phyloP scores from a whole-genome alignment of 2,797 vertebrate species.

The Sebastes steindachneri region DNA sequence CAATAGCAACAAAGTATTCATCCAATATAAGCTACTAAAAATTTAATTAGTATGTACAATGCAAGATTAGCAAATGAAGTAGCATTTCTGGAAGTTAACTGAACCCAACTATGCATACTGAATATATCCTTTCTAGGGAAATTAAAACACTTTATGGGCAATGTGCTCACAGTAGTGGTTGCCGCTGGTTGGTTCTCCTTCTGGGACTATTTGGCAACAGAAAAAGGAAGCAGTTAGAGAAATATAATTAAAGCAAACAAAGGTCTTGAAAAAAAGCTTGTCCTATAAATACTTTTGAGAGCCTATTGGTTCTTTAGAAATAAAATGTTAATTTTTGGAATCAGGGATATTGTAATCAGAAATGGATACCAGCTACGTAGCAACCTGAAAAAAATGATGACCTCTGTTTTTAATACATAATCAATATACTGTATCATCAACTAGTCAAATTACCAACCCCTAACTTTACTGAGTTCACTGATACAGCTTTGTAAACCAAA shows the following conservation, averaged over 20 bases:
- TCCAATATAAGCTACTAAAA: background rate
- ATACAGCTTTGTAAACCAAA: conserved; percentile 10
- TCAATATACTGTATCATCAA: background rate
- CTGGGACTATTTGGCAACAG: conserved; percentile 75
- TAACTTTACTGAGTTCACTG: background rate
- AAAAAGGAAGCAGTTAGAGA: conserved; percentile 63
- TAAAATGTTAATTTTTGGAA: conserved; percentile 34
- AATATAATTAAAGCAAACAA: conserved; percentile 40
- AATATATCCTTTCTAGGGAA: background rate
- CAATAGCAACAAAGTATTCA: background rate
- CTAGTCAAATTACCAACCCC: background rate
- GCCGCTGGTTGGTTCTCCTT: conserved; percentile 74
- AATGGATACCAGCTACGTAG: background rate
- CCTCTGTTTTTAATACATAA: background rate
- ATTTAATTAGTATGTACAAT: background rate
- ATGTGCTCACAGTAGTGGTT: conserved; percentile 78
- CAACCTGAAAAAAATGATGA: background rate
- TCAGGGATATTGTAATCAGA: background rate
- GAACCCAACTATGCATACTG: background rate
- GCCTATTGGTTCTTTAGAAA: background rate
- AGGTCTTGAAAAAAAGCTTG: conserved; percentile 14
- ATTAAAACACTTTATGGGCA: conserved; percentile 9
- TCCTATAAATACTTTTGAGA: conserved; percentile 3
- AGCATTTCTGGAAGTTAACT: background rate
- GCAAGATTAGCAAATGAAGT: background rate